Base-by-base conservation (phyloP, 1,140 invertebrate species). In the Caenorhabditis brenneri region DNA sequence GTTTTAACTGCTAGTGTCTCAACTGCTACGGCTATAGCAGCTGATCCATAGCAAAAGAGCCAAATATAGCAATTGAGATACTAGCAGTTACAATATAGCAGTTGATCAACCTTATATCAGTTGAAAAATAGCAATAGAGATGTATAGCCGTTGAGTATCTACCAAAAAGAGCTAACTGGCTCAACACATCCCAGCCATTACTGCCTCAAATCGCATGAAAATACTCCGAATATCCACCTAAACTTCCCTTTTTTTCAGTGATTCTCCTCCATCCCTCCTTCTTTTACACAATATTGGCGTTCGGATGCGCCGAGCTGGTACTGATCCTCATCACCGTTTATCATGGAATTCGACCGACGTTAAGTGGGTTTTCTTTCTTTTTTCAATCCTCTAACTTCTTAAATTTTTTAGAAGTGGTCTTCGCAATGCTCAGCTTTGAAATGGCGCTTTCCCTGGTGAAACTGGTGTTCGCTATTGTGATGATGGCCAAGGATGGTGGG, bases 401-500 rank as follows among this genome's bases (percentile, higher is more conserved):
- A 58, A 15, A 29, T 27, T 65, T 36, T 65, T 36, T 19, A 74
- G 65, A 74, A 39, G 65, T 74, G n/a, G 65, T 74, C 33, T 42
- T 74, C 65, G 22, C 36, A 24, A 74, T 74, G 33, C 65, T 74
- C 19, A 36, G 36, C 5, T 74, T 39, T 24, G 65, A 74, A 24
- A 27, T 42, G 36, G n/a, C 36, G 10, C 29, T 74, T 19, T 74
- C 65, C 19, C 36, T 74, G 1, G 65, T 74, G 1, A 74, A 74
- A 24, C 29, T 74, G 36, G 65, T 74, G 1, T 74, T 74, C n/a
- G 65, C 65, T 2, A 74, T 74, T 24, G 65, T 74, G 42, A 24
- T 74, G 65, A 74, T 74, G 65, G 65, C 65, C 0, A 74, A 74
- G 19, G 65, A 74, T 27, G 65, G 65, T 74, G 65, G 65, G 27